phyloP scores from a whole-genome alignment of 2,113 vertebrate genomes.

The Rhabdomys dilectus region DNA sequence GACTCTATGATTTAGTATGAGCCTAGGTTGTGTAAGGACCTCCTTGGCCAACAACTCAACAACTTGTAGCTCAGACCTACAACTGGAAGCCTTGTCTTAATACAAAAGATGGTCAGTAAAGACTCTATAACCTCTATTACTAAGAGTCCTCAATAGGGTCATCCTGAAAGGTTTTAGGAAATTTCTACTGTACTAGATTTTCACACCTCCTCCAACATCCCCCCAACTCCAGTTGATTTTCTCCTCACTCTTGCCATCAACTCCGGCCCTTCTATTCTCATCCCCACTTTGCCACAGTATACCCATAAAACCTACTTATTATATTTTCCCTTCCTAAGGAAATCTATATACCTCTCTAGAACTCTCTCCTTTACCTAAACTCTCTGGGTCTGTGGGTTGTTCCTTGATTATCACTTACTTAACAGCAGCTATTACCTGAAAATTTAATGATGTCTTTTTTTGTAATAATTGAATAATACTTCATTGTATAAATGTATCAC shows the following conservation, averaged over 20 bases:
- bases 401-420: neutral
- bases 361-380: neutral
- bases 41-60: neutral
- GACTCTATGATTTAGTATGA: neutral
- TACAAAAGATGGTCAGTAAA: too few species aligned
- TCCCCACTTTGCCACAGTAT: neutral
- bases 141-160: neutral
- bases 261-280: too few species aligned
- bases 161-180: neutral
- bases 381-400: neutral
- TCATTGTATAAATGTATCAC: neutral
- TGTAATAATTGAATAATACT: neutral
- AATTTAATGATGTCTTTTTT: neutral
- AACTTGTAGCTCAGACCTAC: neutral
- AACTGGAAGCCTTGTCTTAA: neutral
- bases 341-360: neutral
- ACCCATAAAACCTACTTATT: neutral
- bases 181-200: neutral
- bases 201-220: neutral
- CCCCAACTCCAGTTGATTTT: neutral
- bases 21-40: too few species aligned
- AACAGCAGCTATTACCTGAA: neutral
- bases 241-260: rapidly evolving
- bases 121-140: neutral
- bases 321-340: neutral